Percentiles rank a stretch among this genome's conserved stretches.
phyloP scores from a whole-genome alignment of 2,113 vertebrate species.

The Amphiprion ocellaris region DNA sequence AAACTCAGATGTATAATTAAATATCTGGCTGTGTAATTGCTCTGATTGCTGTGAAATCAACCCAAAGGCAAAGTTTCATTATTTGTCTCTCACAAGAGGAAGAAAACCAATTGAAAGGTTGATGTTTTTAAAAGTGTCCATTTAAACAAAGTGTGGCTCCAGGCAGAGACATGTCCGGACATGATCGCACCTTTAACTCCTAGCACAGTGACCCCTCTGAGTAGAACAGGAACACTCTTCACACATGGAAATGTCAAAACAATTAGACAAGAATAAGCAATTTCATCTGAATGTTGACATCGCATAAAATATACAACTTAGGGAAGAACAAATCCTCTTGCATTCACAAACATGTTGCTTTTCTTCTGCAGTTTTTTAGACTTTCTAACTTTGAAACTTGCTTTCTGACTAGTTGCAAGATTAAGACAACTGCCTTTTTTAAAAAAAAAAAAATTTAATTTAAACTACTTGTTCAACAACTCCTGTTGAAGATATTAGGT shows the following conservation, averaged over 20 bases:
- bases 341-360: background rate
- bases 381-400: background rate
- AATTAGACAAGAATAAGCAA: background rate
- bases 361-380: background rate
- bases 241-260: background rate
- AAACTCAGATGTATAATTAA: too few relatives aligned
- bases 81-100: slow-evolving; percentile 26
- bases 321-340: background rate
- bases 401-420: background rate
- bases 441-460: too few relatives aligned
- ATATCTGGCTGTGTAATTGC: too few relatives aligned
- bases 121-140: slow-evolving; percentile 37
- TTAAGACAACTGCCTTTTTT: too few relatives aligned
- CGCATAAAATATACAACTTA: too few relatives aligned
- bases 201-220: slow-evolving; percentile 3
- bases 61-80: background rate
- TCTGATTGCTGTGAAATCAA: background rate
- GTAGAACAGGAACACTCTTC: slow-evolving; percentile 4
- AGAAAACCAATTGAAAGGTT: slow-evolving; percentile 12
- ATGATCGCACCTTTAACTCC: background rate
- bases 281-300: too few relatives aligned
- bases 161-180: slow-evolving; percentile 35
- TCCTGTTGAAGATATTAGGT: background rate
- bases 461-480: too few relatives aligned
- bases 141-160: slow-evolving; percentile 38